Conservation (phyloP, 2,888 invertebrate species). For the Rosalia funebris region DNA sequence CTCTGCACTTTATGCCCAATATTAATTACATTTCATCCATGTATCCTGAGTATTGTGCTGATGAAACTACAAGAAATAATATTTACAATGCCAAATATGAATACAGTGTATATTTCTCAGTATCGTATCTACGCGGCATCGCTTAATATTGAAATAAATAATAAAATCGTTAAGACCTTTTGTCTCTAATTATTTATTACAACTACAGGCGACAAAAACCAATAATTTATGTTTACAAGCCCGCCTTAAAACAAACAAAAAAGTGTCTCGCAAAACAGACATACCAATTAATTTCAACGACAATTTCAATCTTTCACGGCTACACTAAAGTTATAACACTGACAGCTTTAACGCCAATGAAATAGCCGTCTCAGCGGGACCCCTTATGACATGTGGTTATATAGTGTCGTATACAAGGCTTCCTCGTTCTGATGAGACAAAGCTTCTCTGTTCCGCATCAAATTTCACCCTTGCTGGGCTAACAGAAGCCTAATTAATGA, state of each 20-base stretch:
- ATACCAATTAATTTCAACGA: constrained; percentile 39
- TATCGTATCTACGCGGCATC: neutral
- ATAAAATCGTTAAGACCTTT: constrained; percentile 14
- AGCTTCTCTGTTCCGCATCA: neutral
- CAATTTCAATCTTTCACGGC: constrained; percentile 43
- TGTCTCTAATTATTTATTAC: constrained; percentile 27
- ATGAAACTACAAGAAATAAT: neutral
- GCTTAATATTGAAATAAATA: constrained; percentile 6
- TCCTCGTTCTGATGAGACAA: constrained; percentile 11
- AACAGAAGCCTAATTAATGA: neutral
- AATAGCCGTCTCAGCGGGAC: constrained; percentile 39
- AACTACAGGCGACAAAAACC: constrained; percentile 26
- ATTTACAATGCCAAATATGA: neutral
- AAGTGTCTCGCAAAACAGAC: constrained; percentile 33
- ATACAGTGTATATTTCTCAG: neutral
- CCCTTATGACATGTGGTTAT: constrained; percentile 40
- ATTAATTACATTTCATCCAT: neutral
- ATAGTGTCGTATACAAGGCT: constrained; percentile 25
- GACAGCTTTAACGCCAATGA: constrained; percentile 41
- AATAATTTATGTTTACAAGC: constrained; percentile 22
- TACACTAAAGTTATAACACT: constrained; percentile 36
- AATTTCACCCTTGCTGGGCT: neutral
- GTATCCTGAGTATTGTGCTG: neutral
- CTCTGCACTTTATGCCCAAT: neutral
- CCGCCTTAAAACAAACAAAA: constrained; percentile 18